Evolutionary conservation across 1,140 invertebrate species (phyloP), one percentile per base, ranked within the genome.

Genomic region (Palaemon carinicauda): DNA sequence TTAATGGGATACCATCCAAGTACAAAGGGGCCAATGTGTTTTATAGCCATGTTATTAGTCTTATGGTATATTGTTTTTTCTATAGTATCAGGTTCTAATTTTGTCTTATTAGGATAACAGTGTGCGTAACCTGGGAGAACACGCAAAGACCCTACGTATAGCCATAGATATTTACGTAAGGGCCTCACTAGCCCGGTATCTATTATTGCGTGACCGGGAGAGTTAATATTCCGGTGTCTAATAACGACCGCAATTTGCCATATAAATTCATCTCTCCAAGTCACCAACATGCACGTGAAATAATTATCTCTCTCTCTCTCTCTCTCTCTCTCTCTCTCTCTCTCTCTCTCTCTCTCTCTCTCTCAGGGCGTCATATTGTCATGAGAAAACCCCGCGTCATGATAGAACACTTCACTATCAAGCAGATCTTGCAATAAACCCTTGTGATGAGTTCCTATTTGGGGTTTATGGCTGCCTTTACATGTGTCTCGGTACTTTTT

Each of bases 371-470:
- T 21, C 50, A 33, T 24, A 10, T 24, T 41, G 41, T 41, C 41
- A 41, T 41, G 41, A 41, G 41, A 3, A 14, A 69, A 69, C 60
- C 60, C 15, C 60, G 21, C 60, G 60, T 77, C 31, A 77, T 41
- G 74, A 51, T 21, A 24, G 17, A 21, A 27, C 50, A 17, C 17
- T 50, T 24, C 29, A 21, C 53, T 78, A 78, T 78, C 75, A 53
- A 54, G 51, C 75, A 78, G 27, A 78, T 78, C 75, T 27, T 50
- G 12, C 75, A 24, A 54, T 78, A 78, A 78, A 78, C 21, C 75
- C 21, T 29, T 54, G 51, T 24, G 51, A 78, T 52, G 52, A 78
- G 51, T 21, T 29, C 60, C 60, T 3, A 27, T 27, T 69, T 69
- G 60, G 41, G 60, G 24, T 78, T 78, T 56, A 78, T 54, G 17